Conservation (phyloP, 2,888 invertebrate genomes). For the Tholera decimalis region DNA sequence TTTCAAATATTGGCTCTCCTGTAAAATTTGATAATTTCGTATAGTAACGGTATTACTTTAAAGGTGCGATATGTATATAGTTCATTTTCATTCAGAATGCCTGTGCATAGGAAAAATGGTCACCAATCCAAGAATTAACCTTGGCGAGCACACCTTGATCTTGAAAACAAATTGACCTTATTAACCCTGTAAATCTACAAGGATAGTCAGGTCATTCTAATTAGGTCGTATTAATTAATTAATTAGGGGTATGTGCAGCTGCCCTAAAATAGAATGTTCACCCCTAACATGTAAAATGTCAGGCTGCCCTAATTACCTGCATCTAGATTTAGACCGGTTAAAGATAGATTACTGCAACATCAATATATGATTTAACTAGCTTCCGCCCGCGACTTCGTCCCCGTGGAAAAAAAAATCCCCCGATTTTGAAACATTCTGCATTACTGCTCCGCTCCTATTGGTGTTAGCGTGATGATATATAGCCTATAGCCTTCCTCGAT, state of each 20-base stretch:
- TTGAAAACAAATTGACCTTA: not conserved
- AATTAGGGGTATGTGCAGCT: not conserved
- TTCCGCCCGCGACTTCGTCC: too few relatives aligned
- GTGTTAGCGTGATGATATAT: too few relatives aligned
- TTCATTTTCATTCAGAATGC: too few relatives aligned
- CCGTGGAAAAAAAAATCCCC: too few relatives aligned
- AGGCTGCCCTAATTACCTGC: constrained; percentile 3
- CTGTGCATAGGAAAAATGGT: too few relatives aligned
- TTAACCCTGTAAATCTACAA: not conserved
- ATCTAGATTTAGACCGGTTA: not conserved
- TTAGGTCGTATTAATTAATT: not conserved
- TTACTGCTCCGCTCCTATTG: too few relatives aligned
- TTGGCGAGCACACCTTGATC: not conserved
- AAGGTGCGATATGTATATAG: too few relatives aligned
- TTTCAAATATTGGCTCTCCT: too few relatives aligned
- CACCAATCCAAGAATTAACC: not conserved
- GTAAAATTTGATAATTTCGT: too few relatives aligned
- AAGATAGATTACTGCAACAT: constrained; percentile 5
- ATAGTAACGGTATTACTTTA: too few relatives aligned
- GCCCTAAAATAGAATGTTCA: constrained; percentile 4
- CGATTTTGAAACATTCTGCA: too few relatives aligned
- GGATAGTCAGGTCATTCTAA: not conserved
- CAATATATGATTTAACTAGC: not conserved
- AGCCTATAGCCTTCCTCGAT: too few relatives aligned
- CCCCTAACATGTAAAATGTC: not conserved